Base-by-base conservation (phyloP, 2,888 invertebrate species). In the Craniophora ligustri region DNA sequence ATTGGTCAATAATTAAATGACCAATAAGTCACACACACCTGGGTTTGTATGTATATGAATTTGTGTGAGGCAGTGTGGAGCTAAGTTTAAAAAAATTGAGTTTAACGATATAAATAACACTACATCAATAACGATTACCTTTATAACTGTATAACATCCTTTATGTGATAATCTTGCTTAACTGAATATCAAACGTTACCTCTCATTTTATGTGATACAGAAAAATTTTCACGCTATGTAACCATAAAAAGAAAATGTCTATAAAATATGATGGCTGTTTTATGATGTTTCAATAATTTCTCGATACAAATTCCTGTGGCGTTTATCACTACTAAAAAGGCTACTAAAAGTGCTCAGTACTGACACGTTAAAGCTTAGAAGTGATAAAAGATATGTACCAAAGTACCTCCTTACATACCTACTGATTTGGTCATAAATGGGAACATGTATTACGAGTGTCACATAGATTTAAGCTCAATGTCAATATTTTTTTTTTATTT, bases 201-300 rank as follows among this genome's bases (percentile, higher is more conserved):
- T 19, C 40, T 14, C 18, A 49, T 62, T 70, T 62, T 63, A 75
- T 39, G 53, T 56, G 30, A 13, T 53, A 59, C 46, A 58, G 31
- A 58, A 54, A 65, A 59, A 70, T 63, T 50, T 72, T 59, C 36
- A 49, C 60, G 54, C 55, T 42, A 41, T 51, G 50, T 58, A 28
- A 51, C 51, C 63, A 59, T 76, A 73, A 76, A 69, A 72, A 38
- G 39, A 35, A 61, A 56, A 50, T 31, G 47, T 31, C 53, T 45
- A 56, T 76, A 73, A 73, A 73, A 59, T 18, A 34, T 45, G 39
- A 76, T 66, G 61, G 50, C 32, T 13, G 34, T 76, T 72, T 74
- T 68, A 75, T 64, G 34, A 36, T 8, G 13, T 56, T 67, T 59
- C 68, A 76, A 76, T 76, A 58, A 61, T 66, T 72, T 63, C 41